Evolutionary conservation across 1,140 invertebrate species (phyloP).

Genomic region (Eubasilissa regina): DNA sequence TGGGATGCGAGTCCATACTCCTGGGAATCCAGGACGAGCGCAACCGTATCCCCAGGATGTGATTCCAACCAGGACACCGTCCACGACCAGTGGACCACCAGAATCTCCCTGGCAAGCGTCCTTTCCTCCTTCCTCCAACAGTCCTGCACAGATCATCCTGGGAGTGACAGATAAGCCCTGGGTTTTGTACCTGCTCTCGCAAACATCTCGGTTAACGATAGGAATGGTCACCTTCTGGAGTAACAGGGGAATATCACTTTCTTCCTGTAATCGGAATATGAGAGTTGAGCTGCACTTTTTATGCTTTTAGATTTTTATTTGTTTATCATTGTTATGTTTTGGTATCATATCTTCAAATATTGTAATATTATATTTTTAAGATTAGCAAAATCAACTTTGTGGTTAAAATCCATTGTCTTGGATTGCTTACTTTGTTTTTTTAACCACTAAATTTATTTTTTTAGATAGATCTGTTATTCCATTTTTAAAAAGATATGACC

Average conservation of each 20-base stretch:
- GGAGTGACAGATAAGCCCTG: conserved; percentile 68
- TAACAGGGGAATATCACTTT: not conserved
- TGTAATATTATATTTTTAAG: too few species aligned
- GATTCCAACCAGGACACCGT: conserved; percentile 64
- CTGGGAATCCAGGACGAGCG: conserved; percentile 67
- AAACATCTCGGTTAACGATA: conserved; percentile 63
- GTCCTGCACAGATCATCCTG: conserved; percentile 81
- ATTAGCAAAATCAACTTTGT: too few species aligned
- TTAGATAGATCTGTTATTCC: too few species aligned
- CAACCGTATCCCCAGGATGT: conserved; percentile 71
- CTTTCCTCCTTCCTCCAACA: conserved; percentile 59
- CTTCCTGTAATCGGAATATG: not conserved
- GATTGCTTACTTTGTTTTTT: too few species aligned
- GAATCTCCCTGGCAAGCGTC: conserved; percentile 67
- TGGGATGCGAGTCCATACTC: conserved; percentile 72
- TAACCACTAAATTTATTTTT: too few species aligned
- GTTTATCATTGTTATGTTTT: too few species aligned
- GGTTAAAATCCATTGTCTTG: too few species aligned
- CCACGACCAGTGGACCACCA: conserved; percentile 66
- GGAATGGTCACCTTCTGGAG: conserved; percentile 63
- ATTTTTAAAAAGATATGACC: too few species aligned
- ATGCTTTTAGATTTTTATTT: too few species aligned
- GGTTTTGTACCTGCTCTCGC: conserved; percentile 61
- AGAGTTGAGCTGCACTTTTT: too few species aligned
- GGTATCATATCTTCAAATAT: too few species aligned